Evolutionary conservation across 1,140 invertebrate genomes (phyloP).

Genomic region (Micrasema minimum): DNA sequence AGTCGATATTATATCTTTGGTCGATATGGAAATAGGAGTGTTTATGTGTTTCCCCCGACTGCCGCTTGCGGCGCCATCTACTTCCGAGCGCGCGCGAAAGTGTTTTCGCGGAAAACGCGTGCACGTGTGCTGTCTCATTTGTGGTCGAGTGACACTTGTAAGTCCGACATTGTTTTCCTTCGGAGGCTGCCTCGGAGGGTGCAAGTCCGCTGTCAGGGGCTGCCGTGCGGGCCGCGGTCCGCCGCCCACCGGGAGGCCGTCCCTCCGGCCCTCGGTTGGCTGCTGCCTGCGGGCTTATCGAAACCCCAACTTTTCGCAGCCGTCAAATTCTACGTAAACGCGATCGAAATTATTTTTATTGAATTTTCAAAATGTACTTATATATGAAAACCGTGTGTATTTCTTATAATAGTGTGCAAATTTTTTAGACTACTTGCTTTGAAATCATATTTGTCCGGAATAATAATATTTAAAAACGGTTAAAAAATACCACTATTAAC

Average conservation of each 20-base stretch:
- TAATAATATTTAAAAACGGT: too few relatives aligned
- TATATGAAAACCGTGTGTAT: too few relatives aligned
- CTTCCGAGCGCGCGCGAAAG: slow-evolving; percentile 24
- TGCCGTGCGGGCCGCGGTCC: slow-evolving; percentile 40
- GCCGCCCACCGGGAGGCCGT: slow-evolving; percentile 14
- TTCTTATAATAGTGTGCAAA: too few relatives aligned
- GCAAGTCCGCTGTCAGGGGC: slow-evolving; percentile 25
- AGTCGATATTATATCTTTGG: slow-evolving; percentile 33
- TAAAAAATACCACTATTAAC: too few relatives aligned
- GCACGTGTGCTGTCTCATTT: slow-evolving; percentile 40
- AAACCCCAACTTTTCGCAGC: neutral
- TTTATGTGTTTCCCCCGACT: slow-evolving; percentile 11
- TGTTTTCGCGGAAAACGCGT: slow-evolving; percentile 38
- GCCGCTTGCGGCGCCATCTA: slow-evolving; percentile 25
- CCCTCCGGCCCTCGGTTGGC: slow-evolving; percentile 19
- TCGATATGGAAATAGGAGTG: slow-evolving; percentile 31
- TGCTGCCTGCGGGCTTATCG: slow-evolving; percentile 4
- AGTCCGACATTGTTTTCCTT: slow-evolving; percentile 42
- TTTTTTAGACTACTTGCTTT: too few relatives aligned
- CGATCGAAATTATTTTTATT: too few relatives aligned
- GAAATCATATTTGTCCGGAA: too few relatives aligned
- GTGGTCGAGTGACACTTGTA: slow-evolving; percentile 39
- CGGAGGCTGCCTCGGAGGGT: slow-evolving; percentile 37
- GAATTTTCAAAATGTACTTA: too few relatives aligned
- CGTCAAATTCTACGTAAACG: slow-evolving; percentile 11